A percentile compares a stretch with the other conserved stretches of the same genome.
Conservation (phyloP, 2,888 invertebrate species). For the Cosmopolites sordidus region DNA sequence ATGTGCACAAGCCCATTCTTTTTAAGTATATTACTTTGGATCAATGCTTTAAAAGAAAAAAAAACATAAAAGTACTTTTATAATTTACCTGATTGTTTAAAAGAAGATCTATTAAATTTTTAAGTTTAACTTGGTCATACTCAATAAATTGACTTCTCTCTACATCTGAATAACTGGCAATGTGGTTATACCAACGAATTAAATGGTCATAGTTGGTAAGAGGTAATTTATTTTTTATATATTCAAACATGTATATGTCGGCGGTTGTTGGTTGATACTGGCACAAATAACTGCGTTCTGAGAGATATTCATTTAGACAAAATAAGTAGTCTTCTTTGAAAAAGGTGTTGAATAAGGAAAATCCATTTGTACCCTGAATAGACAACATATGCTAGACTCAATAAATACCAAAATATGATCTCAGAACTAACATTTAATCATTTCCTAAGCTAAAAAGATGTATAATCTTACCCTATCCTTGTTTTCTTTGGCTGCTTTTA, state of each 20-base stretch:
- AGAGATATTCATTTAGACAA: constrained; percentile 49
- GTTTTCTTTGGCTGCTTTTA: constrained; percentile 76
- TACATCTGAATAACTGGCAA: constrained; percentile 55
- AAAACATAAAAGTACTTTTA: constrained; percentile 26
- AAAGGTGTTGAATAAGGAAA: constrained; percentile 21
- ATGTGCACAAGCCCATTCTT: constrained; percentile 31
- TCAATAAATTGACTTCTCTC: constrained; percentile 51
- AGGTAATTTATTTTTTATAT: constrained; percentile 6
- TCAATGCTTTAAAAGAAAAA: constrained; percentile 36
- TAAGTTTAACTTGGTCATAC: constrained; percentile 47
- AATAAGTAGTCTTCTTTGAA: constrained; percentile 24
- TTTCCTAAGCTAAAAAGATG: no score
- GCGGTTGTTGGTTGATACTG: constrained; percentile 54
- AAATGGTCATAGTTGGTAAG: constrained; percentile 42
- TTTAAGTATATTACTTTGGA: constrained; percentile 16
- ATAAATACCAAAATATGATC: no score
- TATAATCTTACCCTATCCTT: constrained; percentile 67
- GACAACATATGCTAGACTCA: no score
- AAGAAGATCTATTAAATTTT: constrained; percentile 34
- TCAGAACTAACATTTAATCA: no score
- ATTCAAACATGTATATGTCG: constrained; percentile 48
- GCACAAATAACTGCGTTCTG: constrained; percentile 55
- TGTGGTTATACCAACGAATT: constrained; percentile 59
- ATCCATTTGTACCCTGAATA: constrained; percentile 25
- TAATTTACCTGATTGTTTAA: constrained; percentile 40